Conservation (phyloP, 2,113 vertebrate genomes). For the Gambusia holbrooki region DNA sequence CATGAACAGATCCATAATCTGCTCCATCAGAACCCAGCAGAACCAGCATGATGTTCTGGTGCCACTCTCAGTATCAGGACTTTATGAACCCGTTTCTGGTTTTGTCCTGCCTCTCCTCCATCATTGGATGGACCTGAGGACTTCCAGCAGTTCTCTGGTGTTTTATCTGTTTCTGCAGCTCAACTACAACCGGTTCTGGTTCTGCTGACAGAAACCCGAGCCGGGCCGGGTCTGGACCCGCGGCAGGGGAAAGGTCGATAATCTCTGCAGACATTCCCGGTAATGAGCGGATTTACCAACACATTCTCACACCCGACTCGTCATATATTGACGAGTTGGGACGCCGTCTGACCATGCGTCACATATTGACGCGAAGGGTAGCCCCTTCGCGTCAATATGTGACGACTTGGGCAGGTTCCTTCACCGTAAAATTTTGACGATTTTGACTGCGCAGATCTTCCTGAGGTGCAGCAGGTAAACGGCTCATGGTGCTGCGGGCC, state of each 20-base stretch:
- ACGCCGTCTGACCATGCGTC: no score
- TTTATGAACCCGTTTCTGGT: conserved; percentile 22
- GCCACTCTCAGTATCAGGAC: no score
- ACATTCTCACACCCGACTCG: no score
- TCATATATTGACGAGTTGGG: no score
- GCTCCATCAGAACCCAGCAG: not conserved
- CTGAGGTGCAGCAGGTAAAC: conserved; percentile 67
- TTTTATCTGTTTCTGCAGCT: no score
- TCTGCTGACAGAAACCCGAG: not conserved
- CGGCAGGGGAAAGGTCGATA: conserved; percentile 34
- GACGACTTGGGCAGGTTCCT: no score
- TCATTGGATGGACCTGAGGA: not conserved
- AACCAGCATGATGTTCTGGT: not conserved
- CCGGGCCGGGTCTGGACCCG: not conserved
- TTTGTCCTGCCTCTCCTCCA: conserved; percentile 3
- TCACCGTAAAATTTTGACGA: no score
- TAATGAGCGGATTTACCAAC: conserved; percentile 59
- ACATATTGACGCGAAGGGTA: no score
- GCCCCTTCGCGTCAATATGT: no score
- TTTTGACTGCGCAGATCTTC: conserved; percentile 57
- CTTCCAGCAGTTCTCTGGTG: not conserved
- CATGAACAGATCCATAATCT: not conserved
- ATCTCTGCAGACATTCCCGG: conserved; percentile 60
- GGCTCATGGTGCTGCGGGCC: conserved; percentile 57
- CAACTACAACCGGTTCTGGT: not conserved